Evolutionary conservation across 2,113 vertebrate species (phyloP).

Genomic region (Aspiorhynchus laticeps): DNA sequence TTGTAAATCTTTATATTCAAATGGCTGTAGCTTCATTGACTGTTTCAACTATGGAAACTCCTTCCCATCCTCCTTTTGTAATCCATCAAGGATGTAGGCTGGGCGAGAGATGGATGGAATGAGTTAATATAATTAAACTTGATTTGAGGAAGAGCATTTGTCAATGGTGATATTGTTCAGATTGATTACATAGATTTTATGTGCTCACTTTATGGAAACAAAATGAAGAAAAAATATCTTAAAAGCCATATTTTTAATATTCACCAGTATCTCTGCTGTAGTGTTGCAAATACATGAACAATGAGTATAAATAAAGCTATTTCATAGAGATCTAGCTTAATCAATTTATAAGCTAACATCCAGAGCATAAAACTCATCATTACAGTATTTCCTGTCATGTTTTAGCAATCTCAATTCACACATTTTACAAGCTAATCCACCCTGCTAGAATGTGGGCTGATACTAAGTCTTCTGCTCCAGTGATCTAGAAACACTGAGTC

Average conservation of each 20-base stretch:
- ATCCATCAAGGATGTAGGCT: neutral
- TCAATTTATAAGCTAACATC: neutral
- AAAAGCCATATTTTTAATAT: neutral
- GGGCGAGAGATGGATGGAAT: neutral
- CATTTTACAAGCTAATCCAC: constrained; percentile 11
- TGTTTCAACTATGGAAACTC: neutral
- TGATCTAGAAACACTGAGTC: constrained; percentile 45
- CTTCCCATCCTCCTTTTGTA: neutral
- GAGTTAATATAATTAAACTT: constrained; percentile 15
- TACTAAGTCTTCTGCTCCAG: constrained; percentile 49
- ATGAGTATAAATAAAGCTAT: neutral
- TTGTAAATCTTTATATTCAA: constrained; percentile 3
- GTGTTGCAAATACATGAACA: neutral
- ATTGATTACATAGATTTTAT: neutral
- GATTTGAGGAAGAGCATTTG: neutral
- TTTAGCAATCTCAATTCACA: neutral
- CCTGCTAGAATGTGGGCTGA: constrained; percentile 8
- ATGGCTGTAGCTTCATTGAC: neutral
- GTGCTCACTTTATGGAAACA: neutral
- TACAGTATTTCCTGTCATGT: constrained; percentile 1
- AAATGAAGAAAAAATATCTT: neutral
- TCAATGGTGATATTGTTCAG: constrained; percentile 5
- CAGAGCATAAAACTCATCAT: neutral
- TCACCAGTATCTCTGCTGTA: neutral
- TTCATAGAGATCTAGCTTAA: neutral